Percentiles rank a stretch among this genome's conserved stretches.
These are phyloP conservation scores for Dicrostonyx torquatus DNA, from an alignment of 2,797 vertebrate species.

Conservation along the genomic window DNA sequence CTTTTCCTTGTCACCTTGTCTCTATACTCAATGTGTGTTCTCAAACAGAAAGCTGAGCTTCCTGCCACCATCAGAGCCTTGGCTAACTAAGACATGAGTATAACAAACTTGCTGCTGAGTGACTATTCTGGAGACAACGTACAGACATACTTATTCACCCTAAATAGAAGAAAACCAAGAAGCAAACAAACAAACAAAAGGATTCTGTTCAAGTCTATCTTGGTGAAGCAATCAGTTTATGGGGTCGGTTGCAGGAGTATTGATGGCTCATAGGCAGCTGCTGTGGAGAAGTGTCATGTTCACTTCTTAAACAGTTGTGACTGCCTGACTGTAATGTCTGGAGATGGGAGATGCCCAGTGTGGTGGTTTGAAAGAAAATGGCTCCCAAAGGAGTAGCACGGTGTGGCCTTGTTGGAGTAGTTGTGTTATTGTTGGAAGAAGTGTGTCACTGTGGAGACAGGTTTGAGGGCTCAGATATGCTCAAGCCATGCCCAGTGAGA, in stretches of 20 bases:
- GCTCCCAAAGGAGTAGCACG: neutral
- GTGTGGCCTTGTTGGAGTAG: neutral
- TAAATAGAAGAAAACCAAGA: neutral
- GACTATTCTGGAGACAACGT: neutral
- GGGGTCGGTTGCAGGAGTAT: too few relatives aligned
- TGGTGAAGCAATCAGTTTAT: neutral
- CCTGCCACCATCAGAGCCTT: neutral
- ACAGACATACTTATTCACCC: neutral
- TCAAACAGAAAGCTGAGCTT: conserved; percentile 30
- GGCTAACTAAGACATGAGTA: neutral
- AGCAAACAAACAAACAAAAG: neutral
- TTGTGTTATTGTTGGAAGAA: neutral
- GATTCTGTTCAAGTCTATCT: neutral
- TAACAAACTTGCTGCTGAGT: neutral
- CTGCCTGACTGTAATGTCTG: neutral
- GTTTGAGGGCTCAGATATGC: neutral
- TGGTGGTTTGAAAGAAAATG: neutral
- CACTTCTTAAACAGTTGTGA: neutral
- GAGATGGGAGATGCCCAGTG: neutral
- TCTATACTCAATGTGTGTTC: neutral
- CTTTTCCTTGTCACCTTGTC: neutral
- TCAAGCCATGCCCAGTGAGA: neutral
- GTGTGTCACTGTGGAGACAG: neutral
- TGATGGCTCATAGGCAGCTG: neutral
- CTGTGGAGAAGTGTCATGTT: neutral